Conservation (phyloP, 2,797 vertebrate species). For the Crocidura indochinensis region DNA sequence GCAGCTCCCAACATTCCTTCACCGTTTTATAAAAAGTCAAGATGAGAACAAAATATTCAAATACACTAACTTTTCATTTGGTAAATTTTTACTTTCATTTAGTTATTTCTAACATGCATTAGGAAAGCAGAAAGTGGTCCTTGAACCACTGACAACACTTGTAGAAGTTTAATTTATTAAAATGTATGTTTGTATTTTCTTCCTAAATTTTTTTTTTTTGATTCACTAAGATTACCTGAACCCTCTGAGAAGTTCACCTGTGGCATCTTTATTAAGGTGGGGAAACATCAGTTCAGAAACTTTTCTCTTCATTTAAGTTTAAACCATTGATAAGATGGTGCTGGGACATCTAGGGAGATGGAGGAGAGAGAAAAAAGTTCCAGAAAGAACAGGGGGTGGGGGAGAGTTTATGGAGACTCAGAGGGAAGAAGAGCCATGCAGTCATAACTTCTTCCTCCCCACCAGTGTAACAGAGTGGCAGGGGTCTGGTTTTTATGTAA, state of each 20-base stretch:
- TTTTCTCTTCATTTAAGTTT: constrained; percentile 31
- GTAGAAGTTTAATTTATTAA: constrained; percentile 14
- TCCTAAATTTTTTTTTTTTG: neutral
- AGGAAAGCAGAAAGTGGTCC: constrained; percentile 24
- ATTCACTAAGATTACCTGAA: neutral
- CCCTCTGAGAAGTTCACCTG: neutral
- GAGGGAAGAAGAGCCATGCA: neutral
- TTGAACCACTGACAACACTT: neutral
- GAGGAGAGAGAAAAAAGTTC: neutral
- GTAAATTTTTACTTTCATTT: constrained; percentile 40
- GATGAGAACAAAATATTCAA: no score
- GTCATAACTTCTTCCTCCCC: neutral
- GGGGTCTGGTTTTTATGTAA: neutral
- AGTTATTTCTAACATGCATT: neutral
- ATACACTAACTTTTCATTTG: neutral
- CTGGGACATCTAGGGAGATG: neutral
- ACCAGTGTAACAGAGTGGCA: neutral
- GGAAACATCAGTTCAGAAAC: neutral
- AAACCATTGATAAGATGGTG: neutral
- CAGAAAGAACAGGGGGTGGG: neutral
- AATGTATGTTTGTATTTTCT: neutral
- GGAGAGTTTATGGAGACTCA: neutral
- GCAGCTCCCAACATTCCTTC: no score
- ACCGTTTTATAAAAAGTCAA: no score
- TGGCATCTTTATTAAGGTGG: neutral